Evolutionary conservation across 2,113 vertebrate species (phyloP).

Genomic region (Scolopax mira): DNA sequence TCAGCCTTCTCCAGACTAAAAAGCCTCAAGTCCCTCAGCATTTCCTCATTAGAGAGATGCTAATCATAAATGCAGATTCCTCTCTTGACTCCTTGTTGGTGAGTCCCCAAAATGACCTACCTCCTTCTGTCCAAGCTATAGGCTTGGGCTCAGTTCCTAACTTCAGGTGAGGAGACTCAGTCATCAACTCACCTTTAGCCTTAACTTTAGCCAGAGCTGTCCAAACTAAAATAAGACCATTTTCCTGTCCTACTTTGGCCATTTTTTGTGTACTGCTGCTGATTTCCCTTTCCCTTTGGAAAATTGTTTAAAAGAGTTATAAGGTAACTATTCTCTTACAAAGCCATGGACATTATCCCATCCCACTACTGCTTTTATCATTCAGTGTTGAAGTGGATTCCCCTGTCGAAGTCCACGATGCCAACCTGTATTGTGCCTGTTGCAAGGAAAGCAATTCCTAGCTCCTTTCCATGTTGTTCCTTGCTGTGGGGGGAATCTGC

Average conservation of each 20-base stretch:
- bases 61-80: background rate
- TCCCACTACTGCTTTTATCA: background rate
- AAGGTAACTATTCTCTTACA: background rate
- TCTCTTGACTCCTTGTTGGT: background rate
- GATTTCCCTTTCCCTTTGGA: background rate
- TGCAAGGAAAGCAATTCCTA: background rate
- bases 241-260: background rate
- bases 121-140: background rate
- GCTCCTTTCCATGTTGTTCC: background rate
- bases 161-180: background rate
- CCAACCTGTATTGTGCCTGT: background rate
- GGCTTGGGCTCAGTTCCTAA: background rate
- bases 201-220: background rate
- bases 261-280: background rate
- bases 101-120: background rate
- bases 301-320: background rate
- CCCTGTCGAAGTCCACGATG: fast-evolving
- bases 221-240: background rate
- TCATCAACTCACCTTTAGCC: background rate
- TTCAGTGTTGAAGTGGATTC: background rate
- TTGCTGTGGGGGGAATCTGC: background rate
- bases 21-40: no score
- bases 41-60: no score
- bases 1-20: no score
- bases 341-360: fast-evolving